A percentile compares a stretch with the other conserved stretches of the same genome.
phyloP scores from a whole-genome alignment of 2,113 vertebrate species.

The Phylloscopus whistleri region DNA sequence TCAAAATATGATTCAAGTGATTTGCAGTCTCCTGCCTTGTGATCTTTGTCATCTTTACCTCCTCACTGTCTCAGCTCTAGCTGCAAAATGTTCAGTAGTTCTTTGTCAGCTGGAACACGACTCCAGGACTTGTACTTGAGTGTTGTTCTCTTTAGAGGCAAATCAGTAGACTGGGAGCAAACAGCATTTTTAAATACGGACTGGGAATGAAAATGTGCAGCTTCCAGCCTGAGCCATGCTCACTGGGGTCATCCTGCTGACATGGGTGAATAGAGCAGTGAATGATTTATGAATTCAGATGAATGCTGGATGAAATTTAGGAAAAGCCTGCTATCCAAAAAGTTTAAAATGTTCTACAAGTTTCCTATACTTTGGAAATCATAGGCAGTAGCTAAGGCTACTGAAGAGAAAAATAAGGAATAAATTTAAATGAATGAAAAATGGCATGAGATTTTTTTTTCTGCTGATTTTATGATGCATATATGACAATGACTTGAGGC shows the following conservation, averaged over 20 bases:
- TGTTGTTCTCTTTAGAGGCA: neutral
- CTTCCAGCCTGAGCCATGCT: neutral
- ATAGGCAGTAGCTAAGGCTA: neutral
- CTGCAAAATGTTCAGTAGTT: neutral
- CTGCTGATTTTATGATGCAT: neutral
- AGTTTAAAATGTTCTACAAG: neutral
- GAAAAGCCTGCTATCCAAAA: neutral
- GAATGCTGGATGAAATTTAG: neutral
- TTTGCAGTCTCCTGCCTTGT: constrained; percentile 70
- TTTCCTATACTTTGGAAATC: neutral
- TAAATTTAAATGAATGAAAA: constrained; percentile 6
- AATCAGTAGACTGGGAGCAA: neutral
- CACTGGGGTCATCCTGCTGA: neutral
- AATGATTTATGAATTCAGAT: neutral
- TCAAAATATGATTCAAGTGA: constrained; percentile 76
- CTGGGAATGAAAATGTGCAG: neutral
- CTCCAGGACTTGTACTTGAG: neutral
- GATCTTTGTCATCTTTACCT: constrained; percentile 63
- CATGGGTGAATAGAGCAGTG: neutral
- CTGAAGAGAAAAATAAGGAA: neutral
- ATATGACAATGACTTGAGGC: neutral
- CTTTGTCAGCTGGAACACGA: constrained; percentile 26
- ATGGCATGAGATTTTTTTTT: neutral
- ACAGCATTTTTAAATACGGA: neutral
- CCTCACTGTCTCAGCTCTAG: neutral